Conservation (phyloP, 2,888 invertebrate genomes). For the Parochlus steinenii region DNA sequence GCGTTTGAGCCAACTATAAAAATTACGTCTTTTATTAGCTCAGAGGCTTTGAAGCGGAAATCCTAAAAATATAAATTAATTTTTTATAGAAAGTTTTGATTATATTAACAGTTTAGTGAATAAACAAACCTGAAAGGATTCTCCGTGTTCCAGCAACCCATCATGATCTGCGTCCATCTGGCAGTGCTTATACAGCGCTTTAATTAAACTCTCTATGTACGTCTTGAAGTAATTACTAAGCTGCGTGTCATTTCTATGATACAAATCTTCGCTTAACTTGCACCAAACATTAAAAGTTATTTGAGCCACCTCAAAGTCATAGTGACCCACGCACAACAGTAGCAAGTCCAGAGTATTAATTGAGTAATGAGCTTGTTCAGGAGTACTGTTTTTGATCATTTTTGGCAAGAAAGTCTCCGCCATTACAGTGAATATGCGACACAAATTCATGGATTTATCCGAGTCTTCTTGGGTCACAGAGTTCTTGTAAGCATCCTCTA, state of each 20-base stretch:
- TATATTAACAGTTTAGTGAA: too few species aligned
- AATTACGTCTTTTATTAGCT: slow-evolving; percentile 89
- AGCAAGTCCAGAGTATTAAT: slow-evolving; percentile 76
- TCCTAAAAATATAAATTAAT: slow-evolving; percentile 31
- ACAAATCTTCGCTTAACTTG: slow-evolving; percentile 82
- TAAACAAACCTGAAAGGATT: slow-evolving; percentile 53
- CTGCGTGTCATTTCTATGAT: slow-evolving; percentile 66
- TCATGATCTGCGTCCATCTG: slow-evolving; percentile 93
- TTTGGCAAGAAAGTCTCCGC: slow-evolving; percentile 80
- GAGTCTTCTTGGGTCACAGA: slow-evolving; percentile 87
- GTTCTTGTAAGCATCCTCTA: slow-evolving; percentile 76
- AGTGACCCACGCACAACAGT: slow-evolving; percentile 84
- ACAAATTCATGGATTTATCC: slow-evolving; percentile 87
- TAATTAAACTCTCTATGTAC: slow-evolving; percentile 78
- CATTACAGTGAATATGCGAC: slow-evolving; percentile 85
- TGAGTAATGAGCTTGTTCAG: slow-evolving; percentile 51
- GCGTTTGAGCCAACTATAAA: slow-evolving; percentile 88
- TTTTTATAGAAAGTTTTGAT: slow-evolving; percentile 4
- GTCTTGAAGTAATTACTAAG: slow-evolving; percentile 75
- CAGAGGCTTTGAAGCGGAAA: slow-evolving; percentile 73
- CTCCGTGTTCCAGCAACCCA: slow-evolving; percentile 64
- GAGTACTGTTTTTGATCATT: slow-evolving; percentile 48
- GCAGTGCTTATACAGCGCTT: slow-evolving; percentile 79
- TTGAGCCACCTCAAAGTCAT: slow-evolving; percentile 88
- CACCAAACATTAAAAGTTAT: slow-evolving; percentile 98